phyloP scores from a whole-genome alignment of 2,888 invertebrate species.

The Tanaodytes sp. region DNA sequence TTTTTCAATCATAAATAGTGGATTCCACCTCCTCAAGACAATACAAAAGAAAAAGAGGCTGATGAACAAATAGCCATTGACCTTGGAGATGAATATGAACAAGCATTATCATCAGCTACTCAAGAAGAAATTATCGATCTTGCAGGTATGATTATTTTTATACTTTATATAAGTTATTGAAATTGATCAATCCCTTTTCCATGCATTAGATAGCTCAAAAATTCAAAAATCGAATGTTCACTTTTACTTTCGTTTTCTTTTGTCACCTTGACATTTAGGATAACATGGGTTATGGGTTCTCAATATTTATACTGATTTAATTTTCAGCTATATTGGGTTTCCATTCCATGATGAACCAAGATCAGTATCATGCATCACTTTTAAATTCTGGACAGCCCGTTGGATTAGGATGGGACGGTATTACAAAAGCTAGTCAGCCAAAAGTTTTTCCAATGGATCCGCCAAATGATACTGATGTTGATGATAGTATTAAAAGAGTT shows the following conservation, averaged over 20 bases:
- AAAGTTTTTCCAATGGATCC: constrained; percentile 95
- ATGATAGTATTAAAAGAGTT: constrained; percentile 91
- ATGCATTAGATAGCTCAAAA: no score
- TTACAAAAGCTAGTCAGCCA: constrained; percentile 93
- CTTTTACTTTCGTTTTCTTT: no score
- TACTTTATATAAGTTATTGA: no score
- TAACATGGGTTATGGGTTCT: no score
- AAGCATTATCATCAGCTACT: constrained; percentile 88
- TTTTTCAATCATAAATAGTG: constrained; percentile 77
- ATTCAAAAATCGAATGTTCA: no score
- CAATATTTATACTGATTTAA: no score
- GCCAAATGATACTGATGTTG: constrained; percentile 96
- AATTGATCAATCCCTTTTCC: no score
- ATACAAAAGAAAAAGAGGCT: constrained; percentile 82
- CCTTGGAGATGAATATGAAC: constrained; percentile 94
- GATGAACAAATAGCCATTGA: constrained; percentile 95
- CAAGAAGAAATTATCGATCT: constrained; percentile 99
- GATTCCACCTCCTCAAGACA: constrained; percentile 84
- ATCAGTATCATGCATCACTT: constrained; percentile 98
- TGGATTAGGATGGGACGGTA: constrained; percentile 93
- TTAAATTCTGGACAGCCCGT: constrained; percentile 92
- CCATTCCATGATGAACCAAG: constrained; percentile 99
- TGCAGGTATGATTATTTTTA: constrained; percentile 79
- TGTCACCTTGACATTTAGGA: no score
- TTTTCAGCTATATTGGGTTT: constrained; percentile 95